Evolutionary conservation across 2,888 invertebrate genomes (phyloP).

Genomic region (Sycophila texana): DNA sequence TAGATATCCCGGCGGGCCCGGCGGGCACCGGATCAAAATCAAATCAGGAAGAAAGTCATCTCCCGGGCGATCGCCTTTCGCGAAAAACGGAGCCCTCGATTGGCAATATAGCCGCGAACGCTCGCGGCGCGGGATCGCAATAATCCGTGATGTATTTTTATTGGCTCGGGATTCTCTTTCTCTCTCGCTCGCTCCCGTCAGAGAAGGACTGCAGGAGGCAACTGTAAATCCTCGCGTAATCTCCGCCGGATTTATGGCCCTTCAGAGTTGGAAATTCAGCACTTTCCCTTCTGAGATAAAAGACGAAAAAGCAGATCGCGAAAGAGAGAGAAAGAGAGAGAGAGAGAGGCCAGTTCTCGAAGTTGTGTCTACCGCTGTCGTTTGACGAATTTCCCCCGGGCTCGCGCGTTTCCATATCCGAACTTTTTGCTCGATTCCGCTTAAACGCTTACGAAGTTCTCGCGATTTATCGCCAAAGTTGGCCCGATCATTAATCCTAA

Average conservation of each 20-base stretch:
- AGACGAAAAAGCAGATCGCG: constrained; percentile 41
- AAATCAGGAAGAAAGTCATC: constrained; percentile 35
- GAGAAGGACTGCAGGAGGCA: constrained; percentile 51
- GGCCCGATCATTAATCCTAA: constrained; percentile 6
- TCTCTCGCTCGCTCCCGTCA: constrained; percentile 19
- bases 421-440: constrained; percentile 45
- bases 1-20: neutral
- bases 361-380: constrained; percentile 43
- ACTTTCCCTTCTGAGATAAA: constrained; percentile 55
- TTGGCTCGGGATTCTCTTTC: constrained; percentile 50
- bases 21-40: constrained; percentile 35
- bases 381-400: constrained; percentile 52
- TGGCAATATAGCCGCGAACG: constrained; percentile 34
- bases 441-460: constrained; percentile 28
- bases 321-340: neutral
- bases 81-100: constrained; percentile 41
- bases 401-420: constrained; percentile 27
- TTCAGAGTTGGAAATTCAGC: constrained; percentile 58
- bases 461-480: constrained; percentile 18
- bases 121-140: constrained; percentile 40
- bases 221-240: constrained; percentile 58
- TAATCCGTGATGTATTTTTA: constrained; percentile 59
- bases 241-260: constrained; percentile 56
- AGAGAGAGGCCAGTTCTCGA: constrained; percentile 21
- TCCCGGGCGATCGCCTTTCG: constrained; percentile 32